These are phyloP conservation scores for Oryzaephilus surinamensis DNA, from an alignment of 1,140 invertebrate species.

Conservation along the genomic window DNA sequence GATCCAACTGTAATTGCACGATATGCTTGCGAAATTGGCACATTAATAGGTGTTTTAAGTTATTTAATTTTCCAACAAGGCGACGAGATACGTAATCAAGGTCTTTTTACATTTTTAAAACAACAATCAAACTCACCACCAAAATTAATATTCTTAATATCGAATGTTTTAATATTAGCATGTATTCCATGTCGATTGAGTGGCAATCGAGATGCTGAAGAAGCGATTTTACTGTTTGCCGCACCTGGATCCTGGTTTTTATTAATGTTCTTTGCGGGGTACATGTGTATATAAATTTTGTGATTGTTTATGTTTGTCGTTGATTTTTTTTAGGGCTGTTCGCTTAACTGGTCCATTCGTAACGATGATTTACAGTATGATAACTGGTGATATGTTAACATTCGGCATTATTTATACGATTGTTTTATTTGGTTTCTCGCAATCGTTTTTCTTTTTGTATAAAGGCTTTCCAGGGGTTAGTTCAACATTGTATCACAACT, in stretches of 20 bases:
- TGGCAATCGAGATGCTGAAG: constrained; percentile 67
- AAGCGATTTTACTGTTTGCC: constrained; percentile 82
- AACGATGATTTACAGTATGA: constrained; percentile 98
- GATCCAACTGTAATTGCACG: constrained; percentile 41
- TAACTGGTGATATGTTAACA: constrained; percentile 93
- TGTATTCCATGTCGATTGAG: constrained; percentile 83
- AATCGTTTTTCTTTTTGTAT: constrained; percentile 94
- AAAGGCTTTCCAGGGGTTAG: constrained; percentile 79
- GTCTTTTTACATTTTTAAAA: constrained; percentile 77
- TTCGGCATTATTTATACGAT: constrained; percentile 94
- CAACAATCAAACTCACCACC: constrained; percentile 88
- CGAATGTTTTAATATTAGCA: constrained; percentile 83
- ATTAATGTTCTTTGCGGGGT: constrained; percentile 98
- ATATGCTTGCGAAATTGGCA: constrained; percentile 70
- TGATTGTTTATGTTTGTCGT: constrained; percentile 1
- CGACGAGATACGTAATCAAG: constrained; percentile 89
- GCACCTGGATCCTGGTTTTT: constrained; percentile 94
- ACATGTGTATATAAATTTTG: constrained; percentile 23
- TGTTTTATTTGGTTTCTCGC: constrained; percentile 88
- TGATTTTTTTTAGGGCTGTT: constrained; percentile 57
- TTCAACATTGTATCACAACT: constrained; percentile 69
- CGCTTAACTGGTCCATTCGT: constrained; percentile 93
- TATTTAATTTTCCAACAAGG: constrained; percentile 88
- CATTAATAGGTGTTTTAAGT: constrained; percentile 71
- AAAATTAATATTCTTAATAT: constrained; percentile 86